Percentiles rank a stretch among this genome's conserved stretches.
Evolutionary conservation across 2,113 vertebrate species (phyloP).

Genomic region (Xenotilapia caudafasciata): DNA sequence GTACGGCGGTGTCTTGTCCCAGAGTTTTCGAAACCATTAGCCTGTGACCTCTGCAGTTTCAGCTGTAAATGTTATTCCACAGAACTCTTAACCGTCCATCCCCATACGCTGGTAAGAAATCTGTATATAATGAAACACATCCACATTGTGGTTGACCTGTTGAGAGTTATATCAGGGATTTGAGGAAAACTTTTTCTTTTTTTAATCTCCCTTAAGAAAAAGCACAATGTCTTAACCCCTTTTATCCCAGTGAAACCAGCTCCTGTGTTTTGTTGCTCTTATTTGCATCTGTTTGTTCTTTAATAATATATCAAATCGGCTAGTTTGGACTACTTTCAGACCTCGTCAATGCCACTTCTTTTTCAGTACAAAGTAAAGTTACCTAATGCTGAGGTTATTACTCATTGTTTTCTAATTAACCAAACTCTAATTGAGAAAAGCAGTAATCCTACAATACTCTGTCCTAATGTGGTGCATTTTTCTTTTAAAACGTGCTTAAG

Average conservation of each 20-base stretch:
- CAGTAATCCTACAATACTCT: neutral
- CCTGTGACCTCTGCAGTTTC: neutral
- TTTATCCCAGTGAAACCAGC: neutral
- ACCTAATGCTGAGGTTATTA: neutral
- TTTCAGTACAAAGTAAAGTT: neutral
- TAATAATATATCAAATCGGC: neutral
- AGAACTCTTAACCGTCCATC: slow-evolving; percentile 36
- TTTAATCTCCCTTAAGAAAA: neutral
- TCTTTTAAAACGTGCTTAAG: neutral
- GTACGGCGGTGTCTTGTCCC: neutral
- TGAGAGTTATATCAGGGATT: slow-evolving; percentile 10
- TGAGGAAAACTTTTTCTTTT: neutral
- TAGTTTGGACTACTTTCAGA: neutral
- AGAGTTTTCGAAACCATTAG: slow-evolving; percentile 8
- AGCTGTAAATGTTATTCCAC: neutral
- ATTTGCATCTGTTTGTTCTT: neutral
- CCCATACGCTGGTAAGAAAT: neutral
- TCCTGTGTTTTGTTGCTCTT: neutral
- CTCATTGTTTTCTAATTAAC: neutral
- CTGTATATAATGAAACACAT: slow-evolving; percentile 28
- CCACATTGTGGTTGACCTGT: neutral
- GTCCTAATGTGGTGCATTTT: neutral
- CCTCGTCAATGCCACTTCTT: neutral
- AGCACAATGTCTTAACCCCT: neutral
- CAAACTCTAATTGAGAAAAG: neutral